These are phyloP conservation scores for Colinus virginianus DNA, from an alignment of 2,113 vertebrate genomes.

Conservation along the genomic window DNA sequence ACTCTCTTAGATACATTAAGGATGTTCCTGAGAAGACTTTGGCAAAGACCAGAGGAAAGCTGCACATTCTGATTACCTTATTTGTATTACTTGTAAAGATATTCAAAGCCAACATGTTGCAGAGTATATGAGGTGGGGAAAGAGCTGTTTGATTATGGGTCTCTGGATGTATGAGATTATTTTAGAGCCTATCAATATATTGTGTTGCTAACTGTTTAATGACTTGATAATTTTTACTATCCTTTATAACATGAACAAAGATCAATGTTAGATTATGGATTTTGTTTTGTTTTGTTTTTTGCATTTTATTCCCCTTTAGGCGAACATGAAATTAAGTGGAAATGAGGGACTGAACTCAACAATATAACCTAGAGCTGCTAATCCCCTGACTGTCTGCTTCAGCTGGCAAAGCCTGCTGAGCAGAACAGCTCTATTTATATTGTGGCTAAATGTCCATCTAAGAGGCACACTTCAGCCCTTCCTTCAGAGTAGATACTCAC, in stretches of 20 bases:
- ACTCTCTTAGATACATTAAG: constrained; percentile 57
- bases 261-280: constrained; percentile 29
- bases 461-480: background rate
- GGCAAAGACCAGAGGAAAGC: constrained; percentile 63
- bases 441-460: background rate
- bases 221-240: constrained; percentile 2
- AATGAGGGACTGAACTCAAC: background rate
- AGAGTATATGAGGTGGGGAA: constrained; percentile 45
- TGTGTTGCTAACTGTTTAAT: background rate
- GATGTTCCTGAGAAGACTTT: constrained; percentile 62
- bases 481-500: background rate
- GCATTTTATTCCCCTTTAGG: constrained; percentile 58
- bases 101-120: background rate
- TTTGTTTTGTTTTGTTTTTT: background rate
- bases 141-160: constrained; percentile 21
- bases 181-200: background rate
- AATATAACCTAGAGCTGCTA: background rate
- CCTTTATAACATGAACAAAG: constrained; percentile 14
- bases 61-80: constrained; percentile 3
- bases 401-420: background rate
- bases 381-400: background rate
- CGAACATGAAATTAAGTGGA: background rate
- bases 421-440: background rate
- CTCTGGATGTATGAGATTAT: background rate
- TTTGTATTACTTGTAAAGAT: background rate